Conservation (phyloP, 2,888 invertebrate genomes). For the Agrilus mali region DNA sequence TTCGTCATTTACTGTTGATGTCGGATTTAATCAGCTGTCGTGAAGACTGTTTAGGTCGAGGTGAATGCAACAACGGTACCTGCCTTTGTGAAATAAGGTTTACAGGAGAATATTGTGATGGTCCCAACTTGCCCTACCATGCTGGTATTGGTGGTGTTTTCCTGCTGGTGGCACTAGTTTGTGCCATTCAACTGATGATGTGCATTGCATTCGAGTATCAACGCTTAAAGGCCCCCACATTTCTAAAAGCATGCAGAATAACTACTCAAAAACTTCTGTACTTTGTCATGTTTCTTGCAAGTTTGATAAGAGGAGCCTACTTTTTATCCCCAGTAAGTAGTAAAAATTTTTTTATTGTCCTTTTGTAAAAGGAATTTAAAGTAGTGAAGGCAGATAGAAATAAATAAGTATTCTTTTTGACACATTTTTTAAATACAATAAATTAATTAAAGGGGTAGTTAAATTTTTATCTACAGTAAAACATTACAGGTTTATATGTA, state of each 20-base stretch:
- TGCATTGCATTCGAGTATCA: conserved; percentile 74
- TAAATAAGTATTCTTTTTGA: no score
- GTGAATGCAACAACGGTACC: conserved; percentile 84
- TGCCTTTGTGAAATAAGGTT: conserved; percentile 84
- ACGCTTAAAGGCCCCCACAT: conserved; percentile 69
- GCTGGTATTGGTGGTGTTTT: conserved; percentile 62
- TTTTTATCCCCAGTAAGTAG: conserved; percentile 75
- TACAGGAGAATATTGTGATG: conserved; percentile 70
- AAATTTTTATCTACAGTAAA: no score
- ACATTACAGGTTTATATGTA: no score
- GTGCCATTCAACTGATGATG: conserved; percentile 72
- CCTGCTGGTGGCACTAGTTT: conserved; percentile 71
- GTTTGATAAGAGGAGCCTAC: conserved; percentile 75
- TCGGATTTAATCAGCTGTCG: conserved; percentile 43
- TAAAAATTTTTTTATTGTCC: not conserved
- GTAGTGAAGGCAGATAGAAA: no score
- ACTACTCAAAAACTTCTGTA: conserved; percentile 86
- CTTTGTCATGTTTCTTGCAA: conserved; percentile 75
- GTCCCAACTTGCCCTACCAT: conserved; percentile 73
- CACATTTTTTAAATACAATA: no score
- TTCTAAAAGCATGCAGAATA: conserved; percentile 69
- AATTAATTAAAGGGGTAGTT: no score
- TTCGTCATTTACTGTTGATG: conserved; percentile 32
- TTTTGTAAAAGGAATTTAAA: no score
- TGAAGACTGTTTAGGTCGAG: conserved; percentile 75